These are phyloP conservation scores for Acanthisitta chloris DNA, from an alignment of 2,113 vertebrate genomes.

Conservation along the genomic window DNA sequence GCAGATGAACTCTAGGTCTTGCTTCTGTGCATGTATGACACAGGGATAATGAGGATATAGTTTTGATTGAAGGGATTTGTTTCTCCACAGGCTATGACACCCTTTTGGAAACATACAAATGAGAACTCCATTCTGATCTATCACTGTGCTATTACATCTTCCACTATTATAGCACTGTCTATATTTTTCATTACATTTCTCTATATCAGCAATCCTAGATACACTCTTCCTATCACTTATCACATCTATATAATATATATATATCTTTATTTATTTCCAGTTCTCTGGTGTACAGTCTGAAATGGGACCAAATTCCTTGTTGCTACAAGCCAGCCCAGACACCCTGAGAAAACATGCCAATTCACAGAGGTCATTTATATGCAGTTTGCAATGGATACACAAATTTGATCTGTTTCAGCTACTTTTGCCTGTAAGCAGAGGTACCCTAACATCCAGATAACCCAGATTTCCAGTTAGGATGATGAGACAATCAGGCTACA, in stretches of 20 bases:
- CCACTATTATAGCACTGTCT: neutral
- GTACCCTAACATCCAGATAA: neutral
- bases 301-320: neutral
- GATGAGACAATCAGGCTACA: neutral
- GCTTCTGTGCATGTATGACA: neutral
- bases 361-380: neutral
- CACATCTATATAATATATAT: neutral
- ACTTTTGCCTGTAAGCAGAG: neutral
- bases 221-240: neutral
- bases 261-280: neutral
- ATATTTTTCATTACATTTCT: neutral
- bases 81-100: neutral
- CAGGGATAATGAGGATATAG: neutral
- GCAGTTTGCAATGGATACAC: neutral
- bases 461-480: neutral
- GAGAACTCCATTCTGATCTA: neutral
- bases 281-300: neutral
- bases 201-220: neutral
- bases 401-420: neutral
- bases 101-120: neutral
- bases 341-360: neutral
- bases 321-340: neutral
- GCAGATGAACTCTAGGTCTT: neutral
- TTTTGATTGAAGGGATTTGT: neutral
- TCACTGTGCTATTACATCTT: neutral